Percentiles rank a stretch among this genome's conserved stretches.
Evolutionary conservation across 2,797 vertebrate species (phyloP).

Genomic region (Brachymystax lenok): DNA sequence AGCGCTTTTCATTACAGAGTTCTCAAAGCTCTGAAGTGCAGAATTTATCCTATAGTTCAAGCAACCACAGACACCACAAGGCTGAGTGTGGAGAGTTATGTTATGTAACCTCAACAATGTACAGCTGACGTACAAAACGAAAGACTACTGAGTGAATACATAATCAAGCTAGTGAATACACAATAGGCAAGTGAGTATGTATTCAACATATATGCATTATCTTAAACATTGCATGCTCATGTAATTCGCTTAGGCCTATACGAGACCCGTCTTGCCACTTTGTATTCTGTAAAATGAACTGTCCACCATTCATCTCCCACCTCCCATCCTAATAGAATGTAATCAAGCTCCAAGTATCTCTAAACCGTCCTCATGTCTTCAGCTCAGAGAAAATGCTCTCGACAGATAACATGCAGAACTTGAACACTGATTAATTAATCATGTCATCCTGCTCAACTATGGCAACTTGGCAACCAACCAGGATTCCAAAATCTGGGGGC

Average conservation of each 20-base stretch:
- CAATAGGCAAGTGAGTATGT: neutral
- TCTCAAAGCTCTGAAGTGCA: too few relatives aligned
- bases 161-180: neutral
- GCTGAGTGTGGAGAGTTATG: neutral
- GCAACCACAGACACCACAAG: neutral
- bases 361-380: neutral
- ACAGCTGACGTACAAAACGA: slow-evolving; percentile 4
- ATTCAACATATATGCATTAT: neutral
- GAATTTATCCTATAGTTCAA: neutral
- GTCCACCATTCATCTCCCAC: neutral
- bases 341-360: slow-evolving; percentile 3
- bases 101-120: neutral
- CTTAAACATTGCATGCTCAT: neutral
- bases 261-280: neutral
- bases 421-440: neutral
- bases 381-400: neutral
- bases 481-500: neutral
- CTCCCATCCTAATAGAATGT: neutral
- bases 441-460: neutral
- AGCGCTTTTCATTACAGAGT: too few relatives aligned
- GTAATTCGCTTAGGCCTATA: neutral
- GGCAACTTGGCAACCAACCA: neutral
- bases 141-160: neutral
- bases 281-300: neutral
- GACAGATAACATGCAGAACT: neutral